Evolutionary conservation across 2,888 invertebrate species (phyloP).

Genomic region (Plusia festucae): DNA sequence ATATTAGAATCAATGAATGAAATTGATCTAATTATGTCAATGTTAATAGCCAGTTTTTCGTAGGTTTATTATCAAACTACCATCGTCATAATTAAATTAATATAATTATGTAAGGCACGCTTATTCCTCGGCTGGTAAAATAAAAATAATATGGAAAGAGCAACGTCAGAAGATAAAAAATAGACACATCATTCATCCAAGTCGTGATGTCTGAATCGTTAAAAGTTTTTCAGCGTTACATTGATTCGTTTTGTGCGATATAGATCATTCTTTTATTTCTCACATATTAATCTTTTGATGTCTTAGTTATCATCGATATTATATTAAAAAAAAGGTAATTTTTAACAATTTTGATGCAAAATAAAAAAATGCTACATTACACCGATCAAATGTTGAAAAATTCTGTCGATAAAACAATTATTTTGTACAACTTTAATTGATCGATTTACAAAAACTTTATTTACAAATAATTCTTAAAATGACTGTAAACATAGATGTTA

Average conservation of each 20-base stretch:
- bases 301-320: too few relatives aligned
- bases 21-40: conserved; percentile 31
- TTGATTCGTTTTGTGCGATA: too few relatives aligned
- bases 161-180: too few relatives aligned
- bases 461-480: background rate
- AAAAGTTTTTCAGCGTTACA: too few relatives aligned
- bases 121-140: too few relatives aligned
- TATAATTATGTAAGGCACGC: too few relatives aligned
- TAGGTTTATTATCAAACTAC: background rate
- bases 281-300: too few relatives aligned
- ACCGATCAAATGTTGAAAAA: background rate
- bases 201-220: too few relatives aligned
- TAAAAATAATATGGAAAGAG: too few relatives aligned
- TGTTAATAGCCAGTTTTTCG: conserved; percentile 33
- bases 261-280: too few relatives aligned
- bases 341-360: background rate
- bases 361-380: background rate
- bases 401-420: background rate
- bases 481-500: background rate
- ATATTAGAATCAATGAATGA: conserved; percentile 34
- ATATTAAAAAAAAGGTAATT: too few relatives aligned
- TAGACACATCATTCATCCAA: too few relatives aligned
- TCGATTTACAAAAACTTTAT: background rate
- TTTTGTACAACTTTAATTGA: background rate
- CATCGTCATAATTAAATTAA: background rate